These are phyloP conservation scores for Hipparchia semele DNA, from an alignment of 2,888 invertebrate genomes.

Conservation along the genomic window DNA sequence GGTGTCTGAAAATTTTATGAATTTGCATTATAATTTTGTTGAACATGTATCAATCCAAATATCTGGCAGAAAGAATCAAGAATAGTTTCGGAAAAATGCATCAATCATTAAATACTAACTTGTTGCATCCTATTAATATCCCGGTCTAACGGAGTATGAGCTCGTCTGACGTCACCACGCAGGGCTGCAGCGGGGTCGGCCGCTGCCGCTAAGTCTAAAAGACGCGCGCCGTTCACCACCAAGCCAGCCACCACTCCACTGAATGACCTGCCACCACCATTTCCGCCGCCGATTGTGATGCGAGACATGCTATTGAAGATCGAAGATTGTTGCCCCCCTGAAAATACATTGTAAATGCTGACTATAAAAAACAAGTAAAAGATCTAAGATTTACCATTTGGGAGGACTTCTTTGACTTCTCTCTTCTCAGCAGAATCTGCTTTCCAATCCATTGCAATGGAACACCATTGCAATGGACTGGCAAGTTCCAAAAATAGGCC, in stretches of 20 bases:
- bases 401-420: too few species aligned
- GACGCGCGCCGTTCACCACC: slow-evolving; percentile 92
- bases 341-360: slow-evolving; percentile 33
- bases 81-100: too few species aligned
- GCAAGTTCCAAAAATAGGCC: too few species aligned
- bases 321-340: slow-evolving; percentile 92
- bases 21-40: neutral
- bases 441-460: too few species aligned
- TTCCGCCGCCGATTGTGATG: slow-evolving; percentile 92
- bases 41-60: too few species aligned
- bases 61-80: too few species aligned
- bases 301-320: slow-evolving; percentile 96
- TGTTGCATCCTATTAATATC: slow-evolving; percentile 95
- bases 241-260: slow-evolving; percentile 95
- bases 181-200: slow-evolving; percentile 90
- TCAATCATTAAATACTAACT: slow-evolving; percentile 65
- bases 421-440: too few species aligned
- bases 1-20: slow-evolving; percentile 85
- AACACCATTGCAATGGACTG: too few species aligned
- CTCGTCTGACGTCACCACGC: slow-evolving; percentile 92
- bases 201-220: slow-evolving; percentile 93
- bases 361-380: too few species aligned
- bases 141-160: slow-evolving; percentile 89
- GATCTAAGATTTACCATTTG: too few species aligned
- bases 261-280: slow-evolving; percentile 89